phyloP scores from a whole-genome alignment of 2,888 invertebrate genomes.

The Teleiodes luculella region DNA sequence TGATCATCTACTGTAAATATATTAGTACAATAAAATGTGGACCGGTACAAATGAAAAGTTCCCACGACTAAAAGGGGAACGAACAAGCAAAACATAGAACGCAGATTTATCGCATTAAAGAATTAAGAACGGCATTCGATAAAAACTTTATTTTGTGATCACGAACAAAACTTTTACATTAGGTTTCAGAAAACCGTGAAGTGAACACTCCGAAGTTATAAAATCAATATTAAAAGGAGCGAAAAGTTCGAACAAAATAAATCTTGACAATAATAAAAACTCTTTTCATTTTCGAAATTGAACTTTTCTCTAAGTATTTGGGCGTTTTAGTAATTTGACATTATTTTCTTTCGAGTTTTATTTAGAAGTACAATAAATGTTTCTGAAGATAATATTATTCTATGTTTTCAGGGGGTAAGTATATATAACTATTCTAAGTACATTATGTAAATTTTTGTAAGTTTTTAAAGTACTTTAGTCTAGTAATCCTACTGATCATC shows the following conservation, averaged over 20 bases:
- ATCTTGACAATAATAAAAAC: slow-evolving; percentile 25
- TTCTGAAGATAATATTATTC: too few species aligned
- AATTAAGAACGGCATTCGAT: slow-evolving; percentile 54
- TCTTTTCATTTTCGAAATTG: background rate
- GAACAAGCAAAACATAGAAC: slow-evolving; percentile 41
- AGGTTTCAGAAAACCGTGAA: slow-evolving; percentile 56
- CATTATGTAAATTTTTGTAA: too few species aligned
- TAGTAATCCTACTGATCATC: too few species aligned
- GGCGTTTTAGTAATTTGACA: background rate
- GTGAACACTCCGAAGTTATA: slow-evolving; percentile 58
- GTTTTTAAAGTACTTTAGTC: background rate
- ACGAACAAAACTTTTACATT: slow-evolving; percentile 70
- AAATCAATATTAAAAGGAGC: slow-evolving; percentile 68
- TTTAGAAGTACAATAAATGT: too few species aligned
- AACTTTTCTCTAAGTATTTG: background rate
- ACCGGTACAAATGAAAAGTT: background rate
- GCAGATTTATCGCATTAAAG: slow-evolving; percentile 57
- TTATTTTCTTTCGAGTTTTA: too few species aligned
- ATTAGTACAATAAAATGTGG: background rate
- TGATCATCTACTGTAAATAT: background rate
- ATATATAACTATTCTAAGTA: too few species aligned
- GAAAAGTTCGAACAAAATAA: slow-evolving; percentile 55
- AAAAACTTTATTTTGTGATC: slow-evolving; percentile 66
- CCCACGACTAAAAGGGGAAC: slow-evolving; percentile 27
- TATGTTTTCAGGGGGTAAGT: too few species aligned